Base-by-base conservation (phyloP, 2,797 vertebrate genomes). In the Nannoperca australis region DNA sequence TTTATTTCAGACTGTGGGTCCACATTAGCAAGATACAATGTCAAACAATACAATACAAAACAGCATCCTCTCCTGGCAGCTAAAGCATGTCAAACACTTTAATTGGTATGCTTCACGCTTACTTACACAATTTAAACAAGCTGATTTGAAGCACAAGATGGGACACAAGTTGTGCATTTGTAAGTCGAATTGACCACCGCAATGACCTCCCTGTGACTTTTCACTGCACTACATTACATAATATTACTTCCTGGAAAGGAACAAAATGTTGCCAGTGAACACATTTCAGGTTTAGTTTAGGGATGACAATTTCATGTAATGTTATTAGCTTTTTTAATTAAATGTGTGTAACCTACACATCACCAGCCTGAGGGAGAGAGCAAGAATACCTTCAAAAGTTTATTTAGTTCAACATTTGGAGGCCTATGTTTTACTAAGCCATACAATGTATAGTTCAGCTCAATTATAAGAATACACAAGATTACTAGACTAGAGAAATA, bases 261-360 rank as follows among this genome's bases (percentile, higher is more conserved):
- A 50, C 40, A 42, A 44, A 22, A 3, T 36, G 34, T 40, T 65
- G 44, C 24, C 45, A 59, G 15, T 51, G 44, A 47, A 58, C 12
- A 20, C 34, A 45, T 67, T 67, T 51, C 61, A 62, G n/a, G 54
- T 74, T 58, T 55, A 74, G 54, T 54, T 63, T 22, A 58, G 22
- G 6, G 17, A 71, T 1, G 12, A 20, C 7, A n/a, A 40, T 62
- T 62, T 51, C 0, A 67, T 40, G 40, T 47, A 22, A 54, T 40
- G 38, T 59, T 34, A 18, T 10, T 53, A 27, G 51, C 47, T 18
- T 42, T 38, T 58, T 49, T 20, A 56, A 10, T 68, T 7, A 47
- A 56, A 55, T 14, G 42, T 49, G 9, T 34, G 12, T 9, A 36
- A 45, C 61, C 1, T 45, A 17, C 27, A 27, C 34, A 50, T 15